Conservation (phyloP, 2,113 vertebrate genomes). For the Dicrurus megarhynchus region DNA sequence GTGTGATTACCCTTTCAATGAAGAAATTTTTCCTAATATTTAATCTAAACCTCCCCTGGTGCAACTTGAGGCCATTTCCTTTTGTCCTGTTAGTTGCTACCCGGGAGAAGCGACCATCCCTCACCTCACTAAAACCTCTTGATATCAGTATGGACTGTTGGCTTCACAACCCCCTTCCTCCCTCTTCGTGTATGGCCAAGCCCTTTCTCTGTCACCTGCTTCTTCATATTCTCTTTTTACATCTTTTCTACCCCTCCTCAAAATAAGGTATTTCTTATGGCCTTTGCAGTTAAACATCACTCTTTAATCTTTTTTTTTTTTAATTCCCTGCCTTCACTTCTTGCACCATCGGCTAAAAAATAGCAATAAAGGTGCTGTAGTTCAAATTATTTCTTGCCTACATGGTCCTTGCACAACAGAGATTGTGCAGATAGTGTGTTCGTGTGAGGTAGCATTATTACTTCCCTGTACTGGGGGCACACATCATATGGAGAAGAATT, state of each 20-base stretch:
- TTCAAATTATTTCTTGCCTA: not conserved
- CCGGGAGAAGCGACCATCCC: not conserved
- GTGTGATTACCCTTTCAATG: not conserved
- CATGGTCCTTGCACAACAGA: not conserved
- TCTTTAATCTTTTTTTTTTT: not conserved
- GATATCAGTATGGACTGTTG: not conserved
- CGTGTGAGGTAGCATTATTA: not conserved
- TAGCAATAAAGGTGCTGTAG: not conserved
- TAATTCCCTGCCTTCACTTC: not conserved
- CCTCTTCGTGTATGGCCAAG: not conserved
- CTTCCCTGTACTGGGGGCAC: rapidly evolving
- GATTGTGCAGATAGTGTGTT: not conserved
- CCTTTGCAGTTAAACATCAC: not conserved
- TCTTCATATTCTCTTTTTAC: not conserved
- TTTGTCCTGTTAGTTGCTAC: no score
- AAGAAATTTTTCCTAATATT: not conserved
- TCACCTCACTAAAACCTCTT: not conserved
- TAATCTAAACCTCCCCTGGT: not conserved
- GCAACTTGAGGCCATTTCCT: not conserved
- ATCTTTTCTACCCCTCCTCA: not conserved
- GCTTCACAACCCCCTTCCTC: not conserved
- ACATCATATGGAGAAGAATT: not conserved
- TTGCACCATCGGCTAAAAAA: not conserved
- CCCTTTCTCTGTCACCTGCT: not conserved
- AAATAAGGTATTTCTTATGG: not conserved